Conservation (phyloP, 2,797 vertebrate species). For the Australoheros facetus region DNA sequence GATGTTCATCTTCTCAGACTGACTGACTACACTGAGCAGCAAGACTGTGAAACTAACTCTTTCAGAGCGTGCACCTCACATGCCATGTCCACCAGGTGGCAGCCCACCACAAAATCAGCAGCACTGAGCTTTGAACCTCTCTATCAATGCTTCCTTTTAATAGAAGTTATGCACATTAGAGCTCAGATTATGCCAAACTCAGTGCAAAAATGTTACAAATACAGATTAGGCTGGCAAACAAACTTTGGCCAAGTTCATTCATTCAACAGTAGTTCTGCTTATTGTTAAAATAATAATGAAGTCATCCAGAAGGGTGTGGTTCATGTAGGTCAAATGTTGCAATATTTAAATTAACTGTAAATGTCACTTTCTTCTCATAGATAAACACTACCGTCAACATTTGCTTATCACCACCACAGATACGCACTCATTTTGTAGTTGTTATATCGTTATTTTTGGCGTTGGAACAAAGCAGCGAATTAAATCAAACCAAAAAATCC, state of each 20-base stretch:
- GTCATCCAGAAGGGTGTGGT: not conserved
- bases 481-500: not conserved
- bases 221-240: not conserved
- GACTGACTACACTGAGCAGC: not conserved
- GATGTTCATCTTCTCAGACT: not conserved
- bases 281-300: not conserved
- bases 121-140: not conserved
- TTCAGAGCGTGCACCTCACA: not conserved
- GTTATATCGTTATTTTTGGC: not conserved
- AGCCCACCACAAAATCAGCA: constrained; percentile 15
- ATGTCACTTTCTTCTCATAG: not conserved
- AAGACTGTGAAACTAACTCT: not conserved
- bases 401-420: not conserved
- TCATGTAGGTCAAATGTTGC: not conserved
- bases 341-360: not conserved
- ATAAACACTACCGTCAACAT: not conserved
- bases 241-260: constrained; percentile 20
- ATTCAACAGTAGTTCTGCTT: not conserved
- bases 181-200: not conserved
- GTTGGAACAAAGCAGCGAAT: not conserved
- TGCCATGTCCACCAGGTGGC: constrained; percentile 46
- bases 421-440: not conserved
- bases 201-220: not conserved
- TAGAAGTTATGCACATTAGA: not conserved
- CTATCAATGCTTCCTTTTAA: not conserved